A percentile compares a stretch with the other conserved stretches of the same genome.
These are phyloP conservation scores for Hyphantria cunea DNA, from an alignment of 1,140 invertebrate genomes.

Conservation along the genomic window DNA sequence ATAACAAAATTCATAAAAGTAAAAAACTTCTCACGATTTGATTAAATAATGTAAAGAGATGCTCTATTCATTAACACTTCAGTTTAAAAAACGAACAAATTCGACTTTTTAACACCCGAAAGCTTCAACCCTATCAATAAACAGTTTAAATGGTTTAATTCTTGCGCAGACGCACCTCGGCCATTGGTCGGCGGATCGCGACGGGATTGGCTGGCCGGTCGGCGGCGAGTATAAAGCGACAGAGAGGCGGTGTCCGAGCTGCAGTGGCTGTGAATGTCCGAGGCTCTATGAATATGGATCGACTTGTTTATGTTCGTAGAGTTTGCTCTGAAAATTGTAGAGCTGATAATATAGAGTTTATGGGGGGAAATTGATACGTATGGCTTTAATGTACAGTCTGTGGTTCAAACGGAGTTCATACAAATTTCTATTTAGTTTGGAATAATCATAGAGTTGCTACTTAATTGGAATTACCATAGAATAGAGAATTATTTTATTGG, in stretches of 20 bases:
- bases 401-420: no score
- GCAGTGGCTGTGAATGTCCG: conserved; percentile 53
- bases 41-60: no score
- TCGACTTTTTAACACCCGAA: background rate
- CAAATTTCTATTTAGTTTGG: no score
- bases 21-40: no score
- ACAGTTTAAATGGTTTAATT: conserved; percentile 56
- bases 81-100: no score
- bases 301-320: conserved; percentile 21
- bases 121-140: conserved; percentile 48
- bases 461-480: no score
- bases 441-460: no score
- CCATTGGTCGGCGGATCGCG: conserved; percentile 57
- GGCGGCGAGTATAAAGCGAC: conserved; percentile 57
- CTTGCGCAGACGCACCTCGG: conserved; percentile 50
- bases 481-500: no score
- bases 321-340: conserved; percentile 8
- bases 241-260: conserved; percentile 58
- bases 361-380: background rate
- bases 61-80: no score
- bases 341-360: conserved; percentile 8
- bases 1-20: no score
- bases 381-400: background rate
- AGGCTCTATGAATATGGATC: conserved; percentile 60
- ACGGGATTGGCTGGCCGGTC: conserved; percentile 30